Evolutionary conservation across 2,797 vertebrate species (phyloP).

Genomic region (Diplodus sargus): DNA sequence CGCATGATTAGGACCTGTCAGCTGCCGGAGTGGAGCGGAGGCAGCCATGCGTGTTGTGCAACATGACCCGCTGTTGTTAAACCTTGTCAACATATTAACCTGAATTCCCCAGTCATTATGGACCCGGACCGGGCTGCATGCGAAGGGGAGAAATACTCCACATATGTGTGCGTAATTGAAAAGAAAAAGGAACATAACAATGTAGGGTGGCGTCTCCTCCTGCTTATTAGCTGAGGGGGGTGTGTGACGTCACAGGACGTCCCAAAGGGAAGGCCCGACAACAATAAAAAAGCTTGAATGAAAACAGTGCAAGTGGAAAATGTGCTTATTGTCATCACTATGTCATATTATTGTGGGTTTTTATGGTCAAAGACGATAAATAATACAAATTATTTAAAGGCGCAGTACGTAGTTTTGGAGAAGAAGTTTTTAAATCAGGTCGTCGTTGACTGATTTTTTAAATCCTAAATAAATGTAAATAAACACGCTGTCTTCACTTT

Average conservation of each 20-base stretch:
- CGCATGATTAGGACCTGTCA: constrained; percentile 97
- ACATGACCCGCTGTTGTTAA: constrained; percentile 98
- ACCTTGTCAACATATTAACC: constrained; percentile 99
- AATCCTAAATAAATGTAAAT: too few species aligned
- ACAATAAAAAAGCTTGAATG: constrained; percentile 54
- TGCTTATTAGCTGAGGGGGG: constrained; percentile 80
- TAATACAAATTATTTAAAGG: not conserved
- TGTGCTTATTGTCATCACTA: not conserved
- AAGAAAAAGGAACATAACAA: constrained; percentile 85
- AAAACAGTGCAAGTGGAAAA: constrained; percentile 16
- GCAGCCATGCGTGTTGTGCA: constrained; percentile 92
- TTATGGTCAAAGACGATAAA: not conserved
- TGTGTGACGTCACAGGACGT: constrained; percentile 81
- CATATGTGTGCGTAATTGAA: constrained; percentile 82
- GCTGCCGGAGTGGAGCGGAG: constrained; percentile 89
- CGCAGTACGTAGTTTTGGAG: too few species aligned
- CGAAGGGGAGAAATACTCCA: constrained; percentile 62
- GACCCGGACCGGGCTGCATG: constrained; percentile 78
- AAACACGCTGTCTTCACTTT: too few species aligned
- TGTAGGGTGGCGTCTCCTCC: constrained; percentile 18
- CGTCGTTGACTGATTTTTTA: too few species aligned
- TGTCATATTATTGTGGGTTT: too few species aligned
- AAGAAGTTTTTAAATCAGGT: too few species aligned
- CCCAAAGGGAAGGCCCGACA: constrained; percentile 44
- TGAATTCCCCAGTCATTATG: constrained; percentile 97